A percentile compares a stretch with the other conserved stretches of the same genome.
Conservation (phyloP, 2,113 vertebrate species). For the Tapirus terrestris region DNA sequence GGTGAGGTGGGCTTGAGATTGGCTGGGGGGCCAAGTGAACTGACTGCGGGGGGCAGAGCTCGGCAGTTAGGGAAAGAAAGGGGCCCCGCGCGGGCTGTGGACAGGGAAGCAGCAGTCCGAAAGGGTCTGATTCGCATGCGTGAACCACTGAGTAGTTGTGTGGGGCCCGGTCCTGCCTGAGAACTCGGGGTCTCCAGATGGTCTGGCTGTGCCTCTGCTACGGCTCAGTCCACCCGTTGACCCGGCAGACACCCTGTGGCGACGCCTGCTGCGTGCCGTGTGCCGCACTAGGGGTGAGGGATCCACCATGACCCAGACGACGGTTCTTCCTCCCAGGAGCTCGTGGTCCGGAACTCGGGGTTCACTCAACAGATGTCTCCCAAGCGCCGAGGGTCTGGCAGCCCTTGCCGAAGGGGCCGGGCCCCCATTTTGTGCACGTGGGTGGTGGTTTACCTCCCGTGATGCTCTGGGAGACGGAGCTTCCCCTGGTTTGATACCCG, state of each 20-base stretch:
- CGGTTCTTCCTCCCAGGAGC: background rate
- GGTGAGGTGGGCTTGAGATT: background rate
- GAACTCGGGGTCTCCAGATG: background rate
- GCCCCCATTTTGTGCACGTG: fast-evolving
- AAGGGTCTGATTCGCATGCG: background rate
- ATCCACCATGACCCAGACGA: background rate
- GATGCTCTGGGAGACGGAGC: background rate
- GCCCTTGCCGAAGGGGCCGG: background rate
- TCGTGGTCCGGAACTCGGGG: background rate
- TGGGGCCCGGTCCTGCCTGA: background rate
- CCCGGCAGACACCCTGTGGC: fast-evolving
- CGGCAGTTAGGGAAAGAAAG: background rate
- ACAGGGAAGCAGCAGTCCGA: fast-evolving
- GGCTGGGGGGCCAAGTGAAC: background rate
- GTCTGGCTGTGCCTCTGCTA: background rate
- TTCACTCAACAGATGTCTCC: background rate
- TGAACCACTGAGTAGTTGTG: background rate
- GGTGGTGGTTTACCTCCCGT: background rate
- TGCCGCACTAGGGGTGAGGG: background rate
- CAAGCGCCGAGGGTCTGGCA: background rate
- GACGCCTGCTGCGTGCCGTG: background rate
- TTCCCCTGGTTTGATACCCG: background rate
- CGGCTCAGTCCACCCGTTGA: background rate
- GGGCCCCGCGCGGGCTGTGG: too few species aligned
- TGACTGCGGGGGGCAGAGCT: background rate